Percentiles rank a stretch among this genome's conserved stretches.
Conservation (phyloP, 2,888 invertebrate species). For the Tenthredo notha region DNA sequence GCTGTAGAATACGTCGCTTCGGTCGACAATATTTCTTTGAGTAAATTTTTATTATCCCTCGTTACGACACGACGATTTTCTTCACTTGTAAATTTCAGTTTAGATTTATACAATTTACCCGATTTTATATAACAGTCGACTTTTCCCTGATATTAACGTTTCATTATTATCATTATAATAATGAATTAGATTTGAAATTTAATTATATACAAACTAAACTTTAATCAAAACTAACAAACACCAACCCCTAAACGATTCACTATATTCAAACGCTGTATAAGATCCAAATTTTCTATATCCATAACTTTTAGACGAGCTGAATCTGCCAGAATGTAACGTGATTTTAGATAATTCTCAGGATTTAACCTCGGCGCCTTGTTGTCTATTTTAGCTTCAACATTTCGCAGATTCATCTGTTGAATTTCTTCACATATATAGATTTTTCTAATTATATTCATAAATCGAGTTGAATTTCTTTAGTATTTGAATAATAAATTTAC, state of each 20-base stretch:
- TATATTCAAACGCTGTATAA: conserved; percentile 81
- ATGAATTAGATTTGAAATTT: not conserved
- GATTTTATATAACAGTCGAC: conserved; percentile 65
- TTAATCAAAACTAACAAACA: conserved; percentile 47
- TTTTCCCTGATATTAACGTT: conserved; percentile 62
- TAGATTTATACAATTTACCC: conserved; percentile 49
- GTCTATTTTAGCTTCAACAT: conserved; percentile 74
- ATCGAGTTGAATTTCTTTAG: too few relatives aligned
- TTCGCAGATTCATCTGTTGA: not conserved
- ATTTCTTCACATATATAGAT: too few relatives aligned
- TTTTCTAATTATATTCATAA: too few relatives aligned
- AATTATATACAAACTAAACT: too few relatives aligned
- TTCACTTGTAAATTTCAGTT: conserved; percentile 43
- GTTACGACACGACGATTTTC: conserved; percentile 54
- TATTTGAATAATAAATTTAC: too few relatives aligned
- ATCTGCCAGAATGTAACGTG: conserved; percentile 71
- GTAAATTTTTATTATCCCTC: conserved; percentile 63
- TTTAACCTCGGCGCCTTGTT: conserved; percentile 80
- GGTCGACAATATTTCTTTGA: conserved; percentile 61
- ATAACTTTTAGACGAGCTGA: conserved; percentile 76
- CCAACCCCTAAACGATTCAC: conserved; percentile 82
- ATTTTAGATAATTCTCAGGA: conserved; percentile 80
- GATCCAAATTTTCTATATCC: conserved; percentile 81
- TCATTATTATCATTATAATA: conserved; percentile 7
- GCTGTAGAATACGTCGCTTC: conserved; percentile 61